A percentile compares a stretch with the other conserved stretches of the same genome.
phyloP scores from a whole-genome alignment of 1,140 invertebrate genomes.

The Druon quercuslanigerum region DNA sequence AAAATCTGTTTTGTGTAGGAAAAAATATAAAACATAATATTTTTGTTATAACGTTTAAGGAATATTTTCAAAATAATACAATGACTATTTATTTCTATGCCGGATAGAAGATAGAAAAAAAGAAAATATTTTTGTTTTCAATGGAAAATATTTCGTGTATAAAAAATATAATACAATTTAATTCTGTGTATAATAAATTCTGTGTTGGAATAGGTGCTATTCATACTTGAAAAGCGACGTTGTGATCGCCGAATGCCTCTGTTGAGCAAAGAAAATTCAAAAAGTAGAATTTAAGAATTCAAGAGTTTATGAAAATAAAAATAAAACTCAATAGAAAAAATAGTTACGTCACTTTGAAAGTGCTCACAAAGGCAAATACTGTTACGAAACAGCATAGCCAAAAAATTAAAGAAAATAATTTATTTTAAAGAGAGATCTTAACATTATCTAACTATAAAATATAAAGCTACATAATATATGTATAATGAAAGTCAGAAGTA shows the following conservation, averaged over 20 bases:
- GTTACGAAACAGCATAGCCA: conserved; percentile 4
- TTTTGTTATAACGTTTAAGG: too few species aligned
- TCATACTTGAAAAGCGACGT: background rate
- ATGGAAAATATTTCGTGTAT: too few species aligned
- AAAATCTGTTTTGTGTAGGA: too few species aligned
- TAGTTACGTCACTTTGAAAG: background rate
- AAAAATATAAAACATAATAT: too few species aligned
- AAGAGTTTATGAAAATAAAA: background rate
- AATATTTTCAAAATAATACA: too few species aligned
- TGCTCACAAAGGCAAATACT: background rate
- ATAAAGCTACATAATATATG: background rate
- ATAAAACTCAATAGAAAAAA: background rate
- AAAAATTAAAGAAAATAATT: background rate
- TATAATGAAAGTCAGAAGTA: conserved; percentile 18
- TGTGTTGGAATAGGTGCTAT: too few species aligned
- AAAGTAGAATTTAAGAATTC: background rate
- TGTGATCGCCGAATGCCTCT: background rate
- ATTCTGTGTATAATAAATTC: too few species aligned
- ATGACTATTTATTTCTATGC: too few species aligned
- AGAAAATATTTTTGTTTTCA: too few species aligned
- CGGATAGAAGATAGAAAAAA: too few species aligned
- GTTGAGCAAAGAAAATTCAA: background rate
- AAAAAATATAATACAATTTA: too few species aligned
- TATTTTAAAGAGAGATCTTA: conserved; percentile 10
- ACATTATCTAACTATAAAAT: background rate